Base-by-base conservation (phyloP, 2,797 vertebrate species). In the Denticeps clupeoides region DNA sequence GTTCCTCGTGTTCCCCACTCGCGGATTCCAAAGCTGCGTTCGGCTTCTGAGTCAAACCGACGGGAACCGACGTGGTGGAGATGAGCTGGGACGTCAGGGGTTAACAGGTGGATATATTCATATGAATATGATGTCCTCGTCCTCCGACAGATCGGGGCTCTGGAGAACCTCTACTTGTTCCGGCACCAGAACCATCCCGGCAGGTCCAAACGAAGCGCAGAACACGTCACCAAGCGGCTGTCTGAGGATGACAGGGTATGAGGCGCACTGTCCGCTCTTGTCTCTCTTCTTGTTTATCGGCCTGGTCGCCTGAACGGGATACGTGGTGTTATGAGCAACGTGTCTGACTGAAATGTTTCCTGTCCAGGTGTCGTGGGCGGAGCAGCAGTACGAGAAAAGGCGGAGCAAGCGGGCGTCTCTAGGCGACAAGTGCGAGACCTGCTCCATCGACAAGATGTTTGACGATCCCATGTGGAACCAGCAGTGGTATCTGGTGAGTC, bases 391-490 rank as follows among this genome's bases (percentile, higher is more conserved):
- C 21, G 88, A 89, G 64, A 99, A 96, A 58, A 71, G 75, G 3
- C 77, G 94, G 60, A 84, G 38, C 42, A 99, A 94, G 51, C 85
- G 94, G 21, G 86, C 82, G 0, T 51, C 73, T 0, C 1, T 85
- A 19, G 63, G 65, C 54, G 13, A 8, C 3, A 74, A 77, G 28
- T 89, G 84, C 53, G 64, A 54, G 45, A 78, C 84, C 44, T 87
- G 83, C 44, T 63, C 82, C 0, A 91, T 82, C 48, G 80, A 89
- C 57, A 87, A 91, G 58, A 84, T 95, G 59, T 99, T 99, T 60
- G 89, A 92, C 4, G 95, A 99, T 47, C 94, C 93, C 1, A 95
- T 99, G 94, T 99, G 94, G 94, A 91, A 87, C 65, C 87, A 91
- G 63, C 95, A 99, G 75, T 99, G 95, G 95, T 99, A 99, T 62